These are phyloP conservation scores for Drosophila littoralis DNA, from an alignment of 1,140 invertebrate species.

Conservation along the genomic window DNA sequence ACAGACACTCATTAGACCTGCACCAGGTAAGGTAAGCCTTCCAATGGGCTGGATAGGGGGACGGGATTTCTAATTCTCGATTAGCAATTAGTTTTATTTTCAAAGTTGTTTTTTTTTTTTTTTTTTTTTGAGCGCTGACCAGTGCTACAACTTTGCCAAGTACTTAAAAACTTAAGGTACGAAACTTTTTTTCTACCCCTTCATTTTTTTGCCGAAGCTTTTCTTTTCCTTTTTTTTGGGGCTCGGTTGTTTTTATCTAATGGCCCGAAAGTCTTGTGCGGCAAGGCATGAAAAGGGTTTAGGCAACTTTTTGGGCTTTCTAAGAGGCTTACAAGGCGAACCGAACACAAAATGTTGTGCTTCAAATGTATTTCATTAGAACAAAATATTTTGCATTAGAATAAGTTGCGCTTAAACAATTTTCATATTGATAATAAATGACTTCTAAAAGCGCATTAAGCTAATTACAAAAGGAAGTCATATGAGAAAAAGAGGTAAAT, in stretches of 20 bases:
- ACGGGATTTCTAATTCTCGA: slow-evolving; percentile 47
- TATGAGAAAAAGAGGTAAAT: not conserved
- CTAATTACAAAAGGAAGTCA: slow-evolving; percentile 11
- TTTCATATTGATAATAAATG: slow-evolving; percentile 33
- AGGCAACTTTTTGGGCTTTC: slow-evolving; percentile 14
- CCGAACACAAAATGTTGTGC: slow-evolving; percentile 21
- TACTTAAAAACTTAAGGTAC: slow-evolving; percentile 76
- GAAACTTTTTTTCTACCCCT: slow-evolving; percentile 50
- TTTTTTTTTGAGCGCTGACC: slow-evolving; percentile 51
- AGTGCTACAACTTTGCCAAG: slow-evolving; percentile 56
- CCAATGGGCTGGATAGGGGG: not conserved
- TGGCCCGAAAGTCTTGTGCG: slow-evolving; percentile 46
- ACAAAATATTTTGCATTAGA: not conserved
- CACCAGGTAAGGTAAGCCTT: not conserved
- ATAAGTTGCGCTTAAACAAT: not conserved
- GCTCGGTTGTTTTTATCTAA: slow-evolving; percentile 37
- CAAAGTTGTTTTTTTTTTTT: slow-evolving; percentile 61
- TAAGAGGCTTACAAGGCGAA: slow-evolving; percentile 42
- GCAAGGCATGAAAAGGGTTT: slow-evolving; percentile 41
- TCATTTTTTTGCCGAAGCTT: slow-evolving; percentile 14
- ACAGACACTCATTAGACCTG: slow-evolving; percentile 46
- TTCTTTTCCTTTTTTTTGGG: slow-evolving; percentile 8
- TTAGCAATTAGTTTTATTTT: slow-evolving; percentile 79
- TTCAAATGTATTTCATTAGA: slow-evolving; percentile 15
- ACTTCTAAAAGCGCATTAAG: slow-evolving; percentile 33